Conservation (phyloP, 1,140 invertebrate genomes). For the Rhagoletis zephyria region DNA sequence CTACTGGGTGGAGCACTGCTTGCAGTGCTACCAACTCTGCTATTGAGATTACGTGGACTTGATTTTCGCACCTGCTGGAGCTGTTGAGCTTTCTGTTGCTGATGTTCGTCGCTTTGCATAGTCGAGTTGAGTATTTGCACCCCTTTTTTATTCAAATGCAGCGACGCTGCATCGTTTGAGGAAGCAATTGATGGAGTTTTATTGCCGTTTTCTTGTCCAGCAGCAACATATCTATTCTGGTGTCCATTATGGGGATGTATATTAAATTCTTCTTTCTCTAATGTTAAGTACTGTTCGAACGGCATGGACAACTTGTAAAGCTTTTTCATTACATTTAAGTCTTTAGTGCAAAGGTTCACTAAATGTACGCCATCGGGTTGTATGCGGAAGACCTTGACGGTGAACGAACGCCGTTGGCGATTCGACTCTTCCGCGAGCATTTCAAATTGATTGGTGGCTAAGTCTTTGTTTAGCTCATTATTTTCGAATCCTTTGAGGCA, state of each 20-base stretch:
- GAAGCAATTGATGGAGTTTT: slow-evolving; percentile 57
- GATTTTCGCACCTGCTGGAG: slow-evolving; percentile 11
- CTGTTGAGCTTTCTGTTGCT: slow-evolving; percentile 56
- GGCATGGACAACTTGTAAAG: slow-evolving; percentile 70
- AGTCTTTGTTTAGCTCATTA: slow-evolving; percentile 65
- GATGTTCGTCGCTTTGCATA: slow-evolving; percentile 64
- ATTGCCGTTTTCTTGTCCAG: slow-evolving; percentile 31
- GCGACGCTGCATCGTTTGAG: slow-evolving; percentile 60
- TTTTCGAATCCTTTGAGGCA: slow-evolving; percentile 72
- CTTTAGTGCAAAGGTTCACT: slow-evolving; percentile 71
- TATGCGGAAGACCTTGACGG: slow-evolving; percentile 76
- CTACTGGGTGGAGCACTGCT: slow-evolving; percentile 30
- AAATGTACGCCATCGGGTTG: slow-evolving; percentile 72
- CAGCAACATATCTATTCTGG: not conserved
- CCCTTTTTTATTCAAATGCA: slow-evolving; percentile 60
- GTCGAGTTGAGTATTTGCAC: slow-evolving; percentile 65
- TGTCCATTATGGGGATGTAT: slow-evolving; percentile 48
- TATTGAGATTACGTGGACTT: not conserved
- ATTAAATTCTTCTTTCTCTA: slow-evolving; percentile 71
- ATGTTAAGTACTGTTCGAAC: slow-evolving; percentile 68
- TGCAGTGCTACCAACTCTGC: not conserved
- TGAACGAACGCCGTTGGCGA: slow-evolving; percentile 71
- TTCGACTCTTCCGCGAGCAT: slow-evolving; percentile 71
- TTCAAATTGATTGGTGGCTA: slow-evolving; percentile 71
- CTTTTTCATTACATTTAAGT: slow-evolving; percentile 70